A percentile compares a stretch with the other conserved stretches of the same genome.
These are phyloP conservation scores for Melanogrammus aeglefinus DNA, from an alignment of 2,797 vertebrate genomes.

Conservation along the genomic window DNA sequence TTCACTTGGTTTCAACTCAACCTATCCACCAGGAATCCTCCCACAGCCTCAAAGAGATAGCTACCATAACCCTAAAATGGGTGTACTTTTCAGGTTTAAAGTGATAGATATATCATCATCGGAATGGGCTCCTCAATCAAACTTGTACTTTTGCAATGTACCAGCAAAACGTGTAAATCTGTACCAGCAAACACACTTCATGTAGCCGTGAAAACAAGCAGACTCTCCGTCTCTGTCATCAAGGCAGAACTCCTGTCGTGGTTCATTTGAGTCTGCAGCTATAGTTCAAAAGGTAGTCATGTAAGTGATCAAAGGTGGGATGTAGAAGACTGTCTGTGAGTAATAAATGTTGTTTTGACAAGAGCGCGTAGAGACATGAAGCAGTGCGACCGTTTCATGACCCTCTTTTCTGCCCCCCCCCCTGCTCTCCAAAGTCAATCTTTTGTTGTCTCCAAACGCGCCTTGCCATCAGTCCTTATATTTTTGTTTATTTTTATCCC, in stretches of 20 bases:
- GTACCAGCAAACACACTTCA: background rate
- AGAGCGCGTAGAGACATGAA: conserved; percentile 60
- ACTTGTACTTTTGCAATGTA: background rate
- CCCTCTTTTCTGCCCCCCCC: conserved; percentile 24
- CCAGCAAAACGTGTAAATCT: too few relatives aligned
- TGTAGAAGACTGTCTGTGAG: conserved; percentile 29
- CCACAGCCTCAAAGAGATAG: background rate
- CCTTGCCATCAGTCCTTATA: background rate
- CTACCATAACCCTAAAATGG: background rate
- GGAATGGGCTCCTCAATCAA: background rate
- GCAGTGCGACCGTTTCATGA: conserved; percentile 45
- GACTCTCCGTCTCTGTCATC: background rate
- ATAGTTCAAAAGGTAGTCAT: conserved; percentile 13
- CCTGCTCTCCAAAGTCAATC: background rate
- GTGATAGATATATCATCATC: background rate
- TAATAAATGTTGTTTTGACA: conserved; percentile 64
- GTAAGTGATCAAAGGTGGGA: conserved; percentile 44
- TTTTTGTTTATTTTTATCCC: too few relatives aligned
- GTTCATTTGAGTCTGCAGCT: background rate
- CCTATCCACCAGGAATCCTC: background rate
- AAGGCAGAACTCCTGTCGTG: background rate
- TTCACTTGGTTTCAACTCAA: background rate
- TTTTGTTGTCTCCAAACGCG: background rate
- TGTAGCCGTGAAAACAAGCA: background rate
- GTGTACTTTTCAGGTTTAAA: background rate